Conservation (phyloP, 1,140 invertebrate genomes). For the Bombyx mori region DNA sequence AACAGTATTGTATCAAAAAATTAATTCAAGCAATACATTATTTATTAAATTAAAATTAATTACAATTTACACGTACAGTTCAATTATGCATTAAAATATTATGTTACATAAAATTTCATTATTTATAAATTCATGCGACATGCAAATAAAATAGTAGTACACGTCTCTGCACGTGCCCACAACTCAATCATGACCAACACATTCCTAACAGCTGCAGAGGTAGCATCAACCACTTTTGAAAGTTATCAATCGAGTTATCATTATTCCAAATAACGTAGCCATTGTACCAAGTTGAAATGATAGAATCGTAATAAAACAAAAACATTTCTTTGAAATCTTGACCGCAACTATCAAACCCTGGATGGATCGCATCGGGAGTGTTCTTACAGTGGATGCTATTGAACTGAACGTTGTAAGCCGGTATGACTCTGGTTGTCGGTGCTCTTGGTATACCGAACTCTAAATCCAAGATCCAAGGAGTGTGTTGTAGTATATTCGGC, state of each 20-base stretch:
- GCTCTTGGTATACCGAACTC: slow-evolving; percentile 42
- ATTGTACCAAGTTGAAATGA: slow-evolving; percentile 41
- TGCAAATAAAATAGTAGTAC: too few relatives aligned
- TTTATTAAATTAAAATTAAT: too few relatives aligned
- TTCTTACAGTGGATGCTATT: slow-evolving; percentile 44
- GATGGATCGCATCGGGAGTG: slow-evolving; percentile 34
- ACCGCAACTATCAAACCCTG: slow-evolving; percentile 40
- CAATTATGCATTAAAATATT: too few relatives aligned
- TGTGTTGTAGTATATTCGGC: slow-evolving; percentile 25
- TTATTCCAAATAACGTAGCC: slow-evolving; percentile 30
- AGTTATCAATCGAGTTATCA: slow-evolving; percentile 43
- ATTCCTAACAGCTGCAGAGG: slow-evolving; percentile 46
- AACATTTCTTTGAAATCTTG: slow-evolving; percentile 30
- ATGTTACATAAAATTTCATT: background rate
- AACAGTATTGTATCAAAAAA: too few relatives aligned
- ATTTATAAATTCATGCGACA: slow-evolving; percentile 4
- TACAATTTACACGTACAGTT: too few relatives aligned
- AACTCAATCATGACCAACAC: slow-evolving; percentile 29
- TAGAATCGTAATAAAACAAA: slow-evolving; percentile 40
- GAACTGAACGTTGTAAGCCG: slow-evolving; percentile 39
- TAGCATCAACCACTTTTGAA: slow-evolving; percentile 36
- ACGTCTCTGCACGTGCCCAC: too few relatives aligned
- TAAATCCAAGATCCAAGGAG: slow-evolving; percentile 44
- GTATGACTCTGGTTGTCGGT: slow-evolving; percentile 26
- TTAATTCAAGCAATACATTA: too few relatives aligned